Percentiles rank a stretch among this genome's conserved stretches.
Evolutionary conservation across 2,888 invertebrate genomes (phyloP).

Genomic region (Agrochola macilenta): DNA sequence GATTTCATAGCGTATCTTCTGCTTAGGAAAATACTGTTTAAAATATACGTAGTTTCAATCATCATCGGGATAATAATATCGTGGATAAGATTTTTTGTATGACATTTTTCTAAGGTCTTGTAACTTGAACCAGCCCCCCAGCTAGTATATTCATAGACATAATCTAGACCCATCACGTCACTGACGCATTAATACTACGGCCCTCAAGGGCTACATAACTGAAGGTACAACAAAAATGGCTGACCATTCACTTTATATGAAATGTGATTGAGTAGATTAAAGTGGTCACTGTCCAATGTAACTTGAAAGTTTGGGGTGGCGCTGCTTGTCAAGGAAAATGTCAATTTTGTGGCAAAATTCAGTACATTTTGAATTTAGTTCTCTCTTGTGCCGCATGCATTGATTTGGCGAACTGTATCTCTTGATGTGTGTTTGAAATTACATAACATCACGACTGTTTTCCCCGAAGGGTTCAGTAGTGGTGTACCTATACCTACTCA

Average conservation of each 20-base stretch:
- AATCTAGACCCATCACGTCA: constrained; percentile 55
- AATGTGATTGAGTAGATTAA: constrained; percentile 14
- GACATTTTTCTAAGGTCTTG: not conserved
- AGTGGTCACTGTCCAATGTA: not conserved
- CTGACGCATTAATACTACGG: constrained; percentile 46
- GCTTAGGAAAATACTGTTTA: not conserved
- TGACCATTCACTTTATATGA: constrained; percentile 28
- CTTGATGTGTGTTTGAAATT: not conserved
- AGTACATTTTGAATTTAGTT: not conserved
- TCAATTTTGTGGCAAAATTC: too few relatives aligned
- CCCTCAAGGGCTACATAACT: constrained; percentile 31
- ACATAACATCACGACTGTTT: not conserved
- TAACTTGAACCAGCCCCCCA: constrained; percentile 37
- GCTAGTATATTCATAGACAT: constrained; percentile 59
- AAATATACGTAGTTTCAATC: not conserved
- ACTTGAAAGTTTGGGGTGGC: not conserved
- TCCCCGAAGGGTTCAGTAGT: not conserved
- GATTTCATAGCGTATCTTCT: not conserved
- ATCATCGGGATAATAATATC: not conserved
- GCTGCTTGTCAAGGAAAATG: not conserved
- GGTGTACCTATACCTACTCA: not conserved
- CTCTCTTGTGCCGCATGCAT: not conserved
- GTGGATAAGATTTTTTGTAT: not conserved
- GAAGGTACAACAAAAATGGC: constrained; percentile 37
- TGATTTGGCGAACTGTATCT: not conserved